phyloP scores from a whole-genome alignment of 2,888 invertebrate species.

The Epinotia brunnichana region DNA sequence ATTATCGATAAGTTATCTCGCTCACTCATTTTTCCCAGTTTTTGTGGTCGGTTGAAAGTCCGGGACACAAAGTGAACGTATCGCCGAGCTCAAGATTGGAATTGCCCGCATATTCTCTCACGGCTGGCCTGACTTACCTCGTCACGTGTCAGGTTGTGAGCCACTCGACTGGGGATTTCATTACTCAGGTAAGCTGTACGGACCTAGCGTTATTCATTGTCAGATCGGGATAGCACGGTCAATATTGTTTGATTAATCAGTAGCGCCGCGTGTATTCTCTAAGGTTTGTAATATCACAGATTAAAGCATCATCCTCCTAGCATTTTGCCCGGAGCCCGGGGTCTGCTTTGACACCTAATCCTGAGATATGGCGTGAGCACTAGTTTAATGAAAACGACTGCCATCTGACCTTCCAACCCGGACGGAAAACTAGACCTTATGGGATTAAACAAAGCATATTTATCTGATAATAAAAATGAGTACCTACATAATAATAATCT shows the following conservation, averaged over 20 bases:
- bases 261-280: not conserved
- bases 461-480: no score
- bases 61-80: constrained; percentile 50
- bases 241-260: not conserved
- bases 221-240: not conserved
- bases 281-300: no score
- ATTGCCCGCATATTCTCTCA: constrained; percentile 56
- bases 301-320: no score
- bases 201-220: not conserved
- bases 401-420: no score
- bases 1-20: no score
- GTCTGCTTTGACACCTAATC: no score
- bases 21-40: constrained; percentile 56
- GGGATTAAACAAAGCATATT: no score
- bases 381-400: no score
- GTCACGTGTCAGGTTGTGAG: constrained; percentile 57
- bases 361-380: no score
- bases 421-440: no score
- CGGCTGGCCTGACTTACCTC: constrained; percentile 55
- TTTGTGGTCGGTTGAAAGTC: constrained; percentile 58
- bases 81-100: constrained; percentile 56
- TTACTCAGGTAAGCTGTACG: constrained; percentile 58
- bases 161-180: constrained; percentile 52
- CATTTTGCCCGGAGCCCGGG: no score
- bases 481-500: no score